Conservation (phyloP, 2,113 vertebrate species). For the Menura novaehollandiae region DNA sequence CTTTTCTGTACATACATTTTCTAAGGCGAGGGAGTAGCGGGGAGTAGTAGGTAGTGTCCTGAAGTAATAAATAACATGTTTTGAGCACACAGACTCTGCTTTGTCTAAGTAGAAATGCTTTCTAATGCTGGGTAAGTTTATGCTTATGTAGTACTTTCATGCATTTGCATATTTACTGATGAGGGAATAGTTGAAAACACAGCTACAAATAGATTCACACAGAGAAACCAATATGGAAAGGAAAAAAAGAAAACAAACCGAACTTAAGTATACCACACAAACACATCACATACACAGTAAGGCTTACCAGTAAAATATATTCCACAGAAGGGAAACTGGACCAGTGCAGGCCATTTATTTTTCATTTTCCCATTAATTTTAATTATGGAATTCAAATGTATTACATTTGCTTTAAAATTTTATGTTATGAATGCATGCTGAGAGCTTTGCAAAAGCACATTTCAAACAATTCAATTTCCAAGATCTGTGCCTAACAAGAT, state of each 20-base stretch:
- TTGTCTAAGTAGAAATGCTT: not conserved
- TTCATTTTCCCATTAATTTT: constrained; percentile 75
- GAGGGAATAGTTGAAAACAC: not conserved
- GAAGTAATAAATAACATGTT: not conserved
- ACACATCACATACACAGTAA: not conserved
- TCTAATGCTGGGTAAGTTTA: not conserved
- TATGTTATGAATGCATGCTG: constrained; percentile 52
- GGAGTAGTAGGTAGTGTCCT: not conserved
- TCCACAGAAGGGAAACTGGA: constrained; percentile 18
- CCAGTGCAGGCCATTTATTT: constrained; percentile 56
- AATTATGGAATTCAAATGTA: constrained; percentile 72
- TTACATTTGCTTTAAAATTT: constrained; percentile 72
- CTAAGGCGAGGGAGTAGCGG: not conserved
- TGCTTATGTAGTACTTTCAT: not conserved
- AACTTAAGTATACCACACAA: not conserved
- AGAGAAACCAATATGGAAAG: not conserved
- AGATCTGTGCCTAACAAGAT: constrained; percentile 61
- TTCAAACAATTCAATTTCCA: constrained; percentile 71
- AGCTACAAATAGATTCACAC: not conserved
- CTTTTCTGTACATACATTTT: not conserved
- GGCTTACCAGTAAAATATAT: not conserved
- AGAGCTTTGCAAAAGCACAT: constrained; percentile 64
- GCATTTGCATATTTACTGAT: not conserved
- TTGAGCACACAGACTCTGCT: not conserved
- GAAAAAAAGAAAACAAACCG: not conserved